Percentiles rank a stretch among this genome's conserved stretches.
Evolutionary conservation across 2,113 vertebrate species (phyloP).

Genomic region (Merops nubicus): DNA sequence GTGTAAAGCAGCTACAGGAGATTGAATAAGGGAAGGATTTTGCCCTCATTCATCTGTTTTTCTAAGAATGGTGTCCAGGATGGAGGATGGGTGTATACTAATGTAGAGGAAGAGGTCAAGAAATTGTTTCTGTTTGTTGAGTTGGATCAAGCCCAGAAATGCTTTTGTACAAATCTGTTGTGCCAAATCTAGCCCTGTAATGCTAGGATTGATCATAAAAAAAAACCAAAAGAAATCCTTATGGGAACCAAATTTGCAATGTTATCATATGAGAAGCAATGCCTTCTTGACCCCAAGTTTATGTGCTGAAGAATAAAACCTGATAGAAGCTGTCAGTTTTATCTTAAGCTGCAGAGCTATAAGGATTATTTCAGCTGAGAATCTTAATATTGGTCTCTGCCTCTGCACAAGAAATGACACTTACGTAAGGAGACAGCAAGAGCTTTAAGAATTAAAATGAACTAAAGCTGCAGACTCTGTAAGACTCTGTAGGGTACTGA

Average conservation of each 20-base stretch:
- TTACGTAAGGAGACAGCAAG: slow-evolving; percentile 23
- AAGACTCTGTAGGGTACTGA: neutral
- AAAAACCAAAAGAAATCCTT: neutral
- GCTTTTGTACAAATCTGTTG: neutral
- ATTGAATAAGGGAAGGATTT: neutral
- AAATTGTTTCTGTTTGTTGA: neutral
- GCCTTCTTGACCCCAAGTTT: slow-evolving; percentile 39
- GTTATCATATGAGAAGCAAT: neutral
- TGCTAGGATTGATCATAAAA: neutral
- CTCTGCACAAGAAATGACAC: slow-evolving; percentile 24
- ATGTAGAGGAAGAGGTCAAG: neutral
- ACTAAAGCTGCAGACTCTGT: neutral
- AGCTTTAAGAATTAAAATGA: slow-evolving; percentile 44
- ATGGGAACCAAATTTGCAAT: neutral
- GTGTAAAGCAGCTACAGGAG: neutral
- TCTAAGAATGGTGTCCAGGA: neutral
- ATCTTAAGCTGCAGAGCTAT: slow-evolving; percentile 45
- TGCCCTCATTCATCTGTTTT: neutral
- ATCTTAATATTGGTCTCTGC: slow-evolving; percentile 42
- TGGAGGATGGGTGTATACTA: neutral
- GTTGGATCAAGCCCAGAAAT: neutral
- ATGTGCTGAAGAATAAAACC: slow-evolving; percentile 33
- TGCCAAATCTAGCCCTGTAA: neutral
- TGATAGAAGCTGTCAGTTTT: slow-evolving; percentile 46
- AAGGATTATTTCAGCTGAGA: slow-evolving; percentile 45